Evolutionary conservation across 1,140 invertebrate species (phyloP), one percentile per base, ranked within the genome.

Genomic region (Calephelis virginiensis): DNA sequence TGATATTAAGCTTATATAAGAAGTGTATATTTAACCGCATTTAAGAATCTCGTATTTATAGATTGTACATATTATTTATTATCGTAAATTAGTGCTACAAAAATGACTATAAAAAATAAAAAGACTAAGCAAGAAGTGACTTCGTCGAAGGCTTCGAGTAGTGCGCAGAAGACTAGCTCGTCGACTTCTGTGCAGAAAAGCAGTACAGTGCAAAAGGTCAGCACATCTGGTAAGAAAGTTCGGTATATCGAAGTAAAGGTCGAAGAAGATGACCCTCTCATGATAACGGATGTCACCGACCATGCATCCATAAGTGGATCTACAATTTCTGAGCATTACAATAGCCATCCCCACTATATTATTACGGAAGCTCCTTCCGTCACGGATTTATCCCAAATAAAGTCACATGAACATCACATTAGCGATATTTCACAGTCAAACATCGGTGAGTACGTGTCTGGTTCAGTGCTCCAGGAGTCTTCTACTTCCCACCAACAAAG

Each of bases 51-150:
- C 81, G 63, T 79, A 64, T 80, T 73, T 64, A 68, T 66, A 71
- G 67, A 70, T 71, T 73, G 68, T 56, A 12, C 9, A 56, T 77
- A 75, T 72, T 74, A 70, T 73, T 69, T 63, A 68, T 72, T 71
- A 61, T 68, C 48, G 61, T 70, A 68, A 69, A 66, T 71, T 73
- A 71, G 83, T 86, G 85, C 66, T 72, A 78, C 64, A 82, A 89
- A 88, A 89, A 91, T 91, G 89, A 91, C 89, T 74, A 90, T 91
- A 84, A 91, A 91, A 90, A 91, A 90, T 85, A 91, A 91, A 91
- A 91, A 91, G 87, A 91, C 86, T 91, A 91, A 89, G 69, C 83
- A 88, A n/a, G 83, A 89, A 79, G 85, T 88, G 80, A 81, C 82
- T n/a, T 78, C 82, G 48, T 78, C 81, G 14, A 85, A 77, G 65